Percentiles rank a stretch among this genome's conserved stretches.
These are phyloP conservation scores for Pardosa pseudoannulata DNA, from an alignment of 2,888 invertebrate genomes.

Conservation along the genomic window DNA sequence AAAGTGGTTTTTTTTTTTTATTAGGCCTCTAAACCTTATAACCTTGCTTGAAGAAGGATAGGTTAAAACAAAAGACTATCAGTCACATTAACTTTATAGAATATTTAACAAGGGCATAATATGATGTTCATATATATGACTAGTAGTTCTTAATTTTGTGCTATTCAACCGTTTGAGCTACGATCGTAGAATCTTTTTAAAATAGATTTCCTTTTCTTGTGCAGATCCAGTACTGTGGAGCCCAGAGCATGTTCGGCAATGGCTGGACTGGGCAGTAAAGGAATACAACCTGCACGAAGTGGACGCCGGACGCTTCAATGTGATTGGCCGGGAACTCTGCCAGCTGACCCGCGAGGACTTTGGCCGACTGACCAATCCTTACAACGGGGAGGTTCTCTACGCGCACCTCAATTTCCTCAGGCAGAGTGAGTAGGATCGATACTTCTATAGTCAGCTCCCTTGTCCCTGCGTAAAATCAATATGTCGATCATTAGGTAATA, in stretches of 20 bases:
- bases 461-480: not conserved
- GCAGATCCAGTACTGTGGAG: slow-evolving; percentile 77
- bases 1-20: too few species aligned
- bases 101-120: too few species aligned
- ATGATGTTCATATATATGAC: too few species aligned
- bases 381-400: slow-evolving; percentile 76
- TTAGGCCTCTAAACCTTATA: too few species aligned
- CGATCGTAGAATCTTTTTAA: too few species aligned
- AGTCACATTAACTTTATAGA: too few species aligned
- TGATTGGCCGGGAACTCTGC: slow-evolving; percentile 76
- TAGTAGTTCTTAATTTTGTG: too few species aligned
- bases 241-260: slow-evolving; percentile 76
- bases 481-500: not conserved
- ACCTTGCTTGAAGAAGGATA: too few species aligned
- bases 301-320: slow-evolving; percentile 75
- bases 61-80: too few species aligned
- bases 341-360: slow-evolving; percentile 76
- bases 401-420: slow-evolving; percentile 76
- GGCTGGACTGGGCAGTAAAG: slow-evolving; percentile 77
- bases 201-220: not conserved
- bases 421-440: slow-evolving; percentile 72
- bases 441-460: not conserved
- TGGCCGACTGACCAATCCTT: slow-evolving; percentile 75
- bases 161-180: too few species aligned
- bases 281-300: slow-evolving; percentile 76